phyloP scores from a whole-genome alignment of 1,140 invertebrate species.

The Arctopsyche grandis region DNA sequence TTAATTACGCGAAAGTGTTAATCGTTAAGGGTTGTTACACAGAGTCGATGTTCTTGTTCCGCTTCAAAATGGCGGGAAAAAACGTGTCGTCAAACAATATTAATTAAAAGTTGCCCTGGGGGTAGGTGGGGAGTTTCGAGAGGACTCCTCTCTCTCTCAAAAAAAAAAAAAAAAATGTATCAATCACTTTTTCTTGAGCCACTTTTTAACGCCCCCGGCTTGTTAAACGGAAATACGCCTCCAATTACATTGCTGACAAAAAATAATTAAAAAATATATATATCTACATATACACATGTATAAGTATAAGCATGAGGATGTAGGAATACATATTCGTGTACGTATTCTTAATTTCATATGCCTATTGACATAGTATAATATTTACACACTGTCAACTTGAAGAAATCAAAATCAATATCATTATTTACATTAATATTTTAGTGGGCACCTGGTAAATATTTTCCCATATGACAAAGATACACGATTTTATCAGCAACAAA shows the following conservation, averaged over 20 bases:
- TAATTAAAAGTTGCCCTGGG: constrained; percentile 50
- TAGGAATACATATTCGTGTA: not conserved
- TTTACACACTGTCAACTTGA: no score
- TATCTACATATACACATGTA: constrained; percentile 9
- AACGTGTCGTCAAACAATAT: constrained; percentile 51
- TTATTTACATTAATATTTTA: no score
- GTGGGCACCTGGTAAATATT: no score
- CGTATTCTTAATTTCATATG: no score
- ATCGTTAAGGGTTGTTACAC: constrained; percentile 35
- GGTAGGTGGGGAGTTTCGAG: not conserved
- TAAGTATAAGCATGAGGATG: not conserved
- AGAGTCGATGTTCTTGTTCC: constrained; percentile 4
- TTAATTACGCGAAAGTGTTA: constrained; percentile 42
- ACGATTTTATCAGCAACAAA: no score
- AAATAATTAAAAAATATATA: constrained; percentile 10
- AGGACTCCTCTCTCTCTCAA: not conserved
- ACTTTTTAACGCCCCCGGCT: constrained; percentile 26
- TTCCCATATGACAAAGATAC: no score
- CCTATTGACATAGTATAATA: no score
- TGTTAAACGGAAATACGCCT: constrained; percentile 1
- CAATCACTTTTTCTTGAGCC: constrained; percentile 29
- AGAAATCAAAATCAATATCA: no score
- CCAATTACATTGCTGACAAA: not conserved
- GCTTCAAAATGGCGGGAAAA: constrained; percentile 35
- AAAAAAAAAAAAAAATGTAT: constrained; percentile 17